These are phyloP conservation scores for Myiothlypis chrysogaster DNA, from an alignment of 2,797 vertebrate species.

Conservation along the genomic window DNA sequence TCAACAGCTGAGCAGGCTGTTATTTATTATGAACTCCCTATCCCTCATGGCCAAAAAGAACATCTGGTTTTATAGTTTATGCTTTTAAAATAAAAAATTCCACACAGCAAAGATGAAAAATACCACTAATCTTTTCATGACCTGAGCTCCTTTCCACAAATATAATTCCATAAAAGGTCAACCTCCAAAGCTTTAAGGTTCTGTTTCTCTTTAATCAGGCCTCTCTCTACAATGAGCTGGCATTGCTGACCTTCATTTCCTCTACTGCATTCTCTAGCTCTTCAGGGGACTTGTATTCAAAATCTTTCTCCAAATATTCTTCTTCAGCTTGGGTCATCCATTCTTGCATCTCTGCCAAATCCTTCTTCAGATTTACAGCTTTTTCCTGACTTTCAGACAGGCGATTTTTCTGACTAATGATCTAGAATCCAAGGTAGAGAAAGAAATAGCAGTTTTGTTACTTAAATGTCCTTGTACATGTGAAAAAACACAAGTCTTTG, in stretches of 20 bases:
- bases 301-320: conserved; percentile 96
- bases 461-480: neutral
- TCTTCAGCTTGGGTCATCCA: conserved; percentile 97
- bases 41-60: neutral
- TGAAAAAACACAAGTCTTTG: neutral
- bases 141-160: neutral
- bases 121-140: neutral
- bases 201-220: neutral
- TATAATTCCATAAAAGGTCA: neutral
- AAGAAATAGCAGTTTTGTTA: neutral
- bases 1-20: neutral
- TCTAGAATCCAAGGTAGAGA: conserved; percentile 71
- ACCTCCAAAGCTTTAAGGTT: neutral
- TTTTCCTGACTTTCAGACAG: conserved; percentile 89
- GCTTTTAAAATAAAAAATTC: conserved; percentile 15
- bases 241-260: conserved; percentile 91
- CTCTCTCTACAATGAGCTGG: neutral
- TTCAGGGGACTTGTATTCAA: conserved; percentile 95
- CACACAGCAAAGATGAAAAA: neutral
- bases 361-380: conserved; percentile 91
- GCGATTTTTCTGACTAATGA: conserved; percentile 83
- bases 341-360: conserved; percentile 97
- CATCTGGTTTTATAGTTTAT: conserved; percentile 9
- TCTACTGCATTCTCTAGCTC: conserved; percentile 90
- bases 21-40: neutral